A percentile compares a stretch with the other conserved stretches of the same genome.
phyloP scores from a whole-genome alignment of 2,888 invertebrate genomes.

The Serripes groenlandicus region DNA sequence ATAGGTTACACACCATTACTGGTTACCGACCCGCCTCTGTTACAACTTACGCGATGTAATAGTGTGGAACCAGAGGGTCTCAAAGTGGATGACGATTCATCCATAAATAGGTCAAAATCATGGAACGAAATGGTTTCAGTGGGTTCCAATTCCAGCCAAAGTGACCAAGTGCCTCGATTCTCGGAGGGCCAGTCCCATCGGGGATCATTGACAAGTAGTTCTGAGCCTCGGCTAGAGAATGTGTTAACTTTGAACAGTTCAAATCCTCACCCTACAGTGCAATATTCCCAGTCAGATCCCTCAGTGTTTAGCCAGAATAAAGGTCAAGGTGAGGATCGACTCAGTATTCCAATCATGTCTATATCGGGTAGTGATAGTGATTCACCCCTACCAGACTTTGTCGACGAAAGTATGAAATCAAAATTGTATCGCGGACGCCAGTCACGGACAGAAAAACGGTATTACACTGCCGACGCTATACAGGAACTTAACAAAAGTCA shows the following conservation, averaged over 20 bases:
- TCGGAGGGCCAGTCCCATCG: constrained; percentile 24
- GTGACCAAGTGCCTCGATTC: constrained; percentile 42
- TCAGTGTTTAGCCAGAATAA: constrained; percentile 59
- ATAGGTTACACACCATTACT: constrained; percentile 66
- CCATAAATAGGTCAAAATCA: constrained; percentile 65
- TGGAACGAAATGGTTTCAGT: constrained; percentile 64
- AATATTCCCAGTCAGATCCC: constrained; percentile 66
- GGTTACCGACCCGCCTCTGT: constrained; percentile 45
- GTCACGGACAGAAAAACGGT: constrained; percentile 87
- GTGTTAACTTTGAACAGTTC: constrained; percentile 9
- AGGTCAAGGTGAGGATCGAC: constrained; percentile 37
- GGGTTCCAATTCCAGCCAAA: constrained; percentile 6
- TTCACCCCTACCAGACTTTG: constrained; percentile 69
- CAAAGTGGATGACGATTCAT: constrained; percentile 22
- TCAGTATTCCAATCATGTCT: constrained; percentile 51
- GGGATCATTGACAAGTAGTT: constrained; percentile 24
- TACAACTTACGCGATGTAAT: constrained; percentile 60
- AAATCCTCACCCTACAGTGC: constrained; percentile 60
- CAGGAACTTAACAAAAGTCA: constrained; percentile 88
- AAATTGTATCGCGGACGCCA: constrained; percentile 83
- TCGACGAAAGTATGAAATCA: constrained; percentile 77
- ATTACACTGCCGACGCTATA: constrained; percentile 90
- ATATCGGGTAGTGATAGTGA: constrained; percentile 68
- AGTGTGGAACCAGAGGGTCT: constrained; percentile 58
- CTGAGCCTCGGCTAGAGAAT: constrained; percentile 32